Evolutionary conservation across 1,140 invertebrate genomes (phyloP).

Genomic region (Acarapis woodi): DNA sequence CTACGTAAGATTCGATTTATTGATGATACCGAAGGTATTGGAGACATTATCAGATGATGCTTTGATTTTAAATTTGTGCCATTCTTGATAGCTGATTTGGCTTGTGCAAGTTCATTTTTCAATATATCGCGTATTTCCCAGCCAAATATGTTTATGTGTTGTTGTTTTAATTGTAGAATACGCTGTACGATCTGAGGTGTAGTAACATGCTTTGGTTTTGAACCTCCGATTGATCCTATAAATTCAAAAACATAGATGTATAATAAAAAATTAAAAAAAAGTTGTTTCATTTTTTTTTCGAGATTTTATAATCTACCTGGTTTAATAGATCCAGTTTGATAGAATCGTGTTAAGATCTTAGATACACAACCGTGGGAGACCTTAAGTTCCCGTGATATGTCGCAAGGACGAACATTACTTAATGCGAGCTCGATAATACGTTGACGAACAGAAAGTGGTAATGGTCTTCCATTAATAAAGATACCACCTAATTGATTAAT

Average conservation of each 20-base stretch:
- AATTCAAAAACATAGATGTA: background rate
- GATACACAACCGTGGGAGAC: slow-evolving; percentile 91
- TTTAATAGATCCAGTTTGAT: slow-evolving; percentile 68
- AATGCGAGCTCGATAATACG: slow-evolving; percentile 74
- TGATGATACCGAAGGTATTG: slow-evolving; percentile 8
- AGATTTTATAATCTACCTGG: slow-evolving; percentile 26
- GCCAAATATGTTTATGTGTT: slow-evolving; percentile 69
- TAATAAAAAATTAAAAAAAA: background rate
- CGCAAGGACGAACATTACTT: slow-evolving; percentile 60
- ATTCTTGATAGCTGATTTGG: background rate
- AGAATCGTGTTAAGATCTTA: slow-evolving; percentile 85
- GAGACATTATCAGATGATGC: background rate
- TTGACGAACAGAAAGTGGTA: slow-evolving; percentile 71
- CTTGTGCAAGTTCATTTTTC: slow-evolving; percentile 21
- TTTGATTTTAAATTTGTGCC: background rate
- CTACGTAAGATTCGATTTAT: slow-evolving; percentile 9
- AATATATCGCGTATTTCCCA: slow-evolving; percentile 72
- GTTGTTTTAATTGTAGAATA: slow-evolving; percentile 60
- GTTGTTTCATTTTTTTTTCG: background rate
- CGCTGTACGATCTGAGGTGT: slow-evolving; percentile 70
- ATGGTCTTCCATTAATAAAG: slow-evolving; percentile 75
- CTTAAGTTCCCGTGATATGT: slow-evolving; percentile 70
- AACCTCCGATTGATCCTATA: slow-evolving; percentile 44
- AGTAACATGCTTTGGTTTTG: slow-evolving; percentile 74
- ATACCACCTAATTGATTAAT: slow-evolving; percentile 85